These are phyloP conservation scores for Apoda limacodes DNA, from an alignment of 2,888 invertebrate genomes.

Conservation along the genomic window DNA sequence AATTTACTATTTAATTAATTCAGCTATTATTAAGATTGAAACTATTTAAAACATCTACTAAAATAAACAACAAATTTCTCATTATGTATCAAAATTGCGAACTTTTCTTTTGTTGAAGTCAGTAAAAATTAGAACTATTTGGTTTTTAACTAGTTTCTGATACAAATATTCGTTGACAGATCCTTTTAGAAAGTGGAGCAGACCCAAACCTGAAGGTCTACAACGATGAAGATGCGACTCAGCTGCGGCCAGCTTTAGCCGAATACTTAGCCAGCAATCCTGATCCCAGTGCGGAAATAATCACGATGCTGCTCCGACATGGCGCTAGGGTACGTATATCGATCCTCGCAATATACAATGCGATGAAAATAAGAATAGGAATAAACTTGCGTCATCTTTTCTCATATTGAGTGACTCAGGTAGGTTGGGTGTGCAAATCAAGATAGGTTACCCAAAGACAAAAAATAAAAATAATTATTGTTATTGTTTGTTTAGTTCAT, in stretches of 20 bases:
- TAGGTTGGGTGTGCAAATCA: no score
- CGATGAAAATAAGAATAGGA: neutral
- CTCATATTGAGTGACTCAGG: neutral
- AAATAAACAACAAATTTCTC: neutral
- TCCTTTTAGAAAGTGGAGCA: slow-evolving; percentile 78
- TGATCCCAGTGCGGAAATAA: slow-evolving; percentile 74
- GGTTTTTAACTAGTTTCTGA: no score
- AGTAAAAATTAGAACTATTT: no score
- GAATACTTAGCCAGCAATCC: slow-evolving; percentile 85
- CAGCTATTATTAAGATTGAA: neutral
- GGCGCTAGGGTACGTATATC: slow-evolving; percentile 75
- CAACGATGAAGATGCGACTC: slow-evolving; percentile 79
- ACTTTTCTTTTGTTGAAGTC: no score
- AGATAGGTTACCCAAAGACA: no score
- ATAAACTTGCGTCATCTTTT: neutral
- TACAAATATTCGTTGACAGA: no score
- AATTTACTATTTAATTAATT: neutral
- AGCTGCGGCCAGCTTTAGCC: slow-evolving; percentile 81
- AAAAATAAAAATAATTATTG: no score
- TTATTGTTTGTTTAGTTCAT: no score
- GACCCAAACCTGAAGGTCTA: slow-evolving; percentile 82
- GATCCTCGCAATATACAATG: neutral
- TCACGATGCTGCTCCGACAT: slow-evolving; percentile 77
- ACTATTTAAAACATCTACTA: slow-evolving; percentile 13
- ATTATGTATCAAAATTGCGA: no score